A percentile compares a stretch with the other conserved stretches of the same genome.
These are phyloP conservation scores for Agapetus fuscipes DNA, from an alignment of 2,888 invertebrate genomes.

Conservation along the genomic window DNA sequence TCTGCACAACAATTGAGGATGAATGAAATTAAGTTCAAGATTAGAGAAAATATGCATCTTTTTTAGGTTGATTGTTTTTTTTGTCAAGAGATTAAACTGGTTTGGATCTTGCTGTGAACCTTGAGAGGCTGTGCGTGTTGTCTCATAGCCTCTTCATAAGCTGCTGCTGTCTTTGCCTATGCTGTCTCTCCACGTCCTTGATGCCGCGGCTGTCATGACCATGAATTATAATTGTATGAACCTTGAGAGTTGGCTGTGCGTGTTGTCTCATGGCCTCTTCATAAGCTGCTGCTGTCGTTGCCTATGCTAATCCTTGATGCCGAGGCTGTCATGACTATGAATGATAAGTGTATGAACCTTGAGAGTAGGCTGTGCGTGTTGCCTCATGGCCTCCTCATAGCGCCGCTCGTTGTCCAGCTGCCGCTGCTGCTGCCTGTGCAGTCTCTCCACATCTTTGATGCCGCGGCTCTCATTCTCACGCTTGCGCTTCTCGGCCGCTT, in stretches of 20 bases:
- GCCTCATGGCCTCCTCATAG: conserved; percentile 40
- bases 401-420: conserved; percentile 46
- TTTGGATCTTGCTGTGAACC: conserved; percentile 10
- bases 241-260: conserved; percentile 15
- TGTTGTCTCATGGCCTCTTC: conserved; percentile 37
- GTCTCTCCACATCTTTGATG: conserved; percentile 51
- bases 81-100: too few species aligned
- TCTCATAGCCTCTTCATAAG: conserved; percentile 30
- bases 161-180: conserved; percentile 47
- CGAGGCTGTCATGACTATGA: conserved; percentile 41
- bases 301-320: conserved; percentile 54
- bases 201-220: conserved; percentile 52
- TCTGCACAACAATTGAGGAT: too few species aligned
- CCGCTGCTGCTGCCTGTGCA: conserved; percentile 50
- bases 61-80: too few species aligned
- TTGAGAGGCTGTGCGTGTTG: conserved; percentile 15
- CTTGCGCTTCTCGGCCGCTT: conserved; percentile 58
- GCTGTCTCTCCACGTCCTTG: conserved; percentile 51
- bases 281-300: conserved; percentile 50
- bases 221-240: conserved; percentile 1
- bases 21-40: neutral
- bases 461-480: conserved; percentile 52
- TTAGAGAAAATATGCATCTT: neutral
- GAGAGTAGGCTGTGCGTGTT: conserved; percentile 23
- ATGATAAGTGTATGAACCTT: conserved; percentile 9